Evolutionary conservation across 2,888 invertebrate species (phyloP).

Genomic region (Drosophila kuntzei): DNA sequence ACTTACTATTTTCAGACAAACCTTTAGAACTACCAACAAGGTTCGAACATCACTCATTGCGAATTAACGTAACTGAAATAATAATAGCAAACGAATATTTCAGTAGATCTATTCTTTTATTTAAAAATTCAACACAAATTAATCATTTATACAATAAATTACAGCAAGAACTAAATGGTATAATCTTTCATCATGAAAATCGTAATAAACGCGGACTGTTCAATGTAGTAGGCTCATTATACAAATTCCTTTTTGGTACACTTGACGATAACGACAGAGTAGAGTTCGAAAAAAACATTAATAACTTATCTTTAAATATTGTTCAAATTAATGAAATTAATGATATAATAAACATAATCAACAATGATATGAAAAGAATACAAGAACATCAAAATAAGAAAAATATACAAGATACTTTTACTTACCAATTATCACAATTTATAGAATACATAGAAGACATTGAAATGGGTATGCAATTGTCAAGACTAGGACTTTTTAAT

Average conservation of each 20-base stretch:
- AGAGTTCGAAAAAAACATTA: conserved; percentile 1
- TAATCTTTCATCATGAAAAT: conserved; percentile 1
- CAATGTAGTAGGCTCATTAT: conserved; percentile 2
- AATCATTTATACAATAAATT: conserved; percentile 3
- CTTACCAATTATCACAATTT: not conserved
- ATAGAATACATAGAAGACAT: conserved; percentile 19
- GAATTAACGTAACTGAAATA: conserved; percentile 6
- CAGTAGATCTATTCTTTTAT: not conserved
- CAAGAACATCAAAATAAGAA: not conserved
- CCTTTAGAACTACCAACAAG: no score
- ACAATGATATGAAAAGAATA: not conserved
- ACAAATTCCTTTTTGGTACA: conserved; percentile 2
- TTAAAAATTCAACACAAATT: conserved; percentile 2
- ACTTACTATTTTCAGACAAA: no score
- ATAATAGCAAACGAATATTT: conserved; percentile 6
- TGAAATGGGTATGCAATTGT: conserved; percentile 23
- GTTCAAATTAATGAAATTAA: conserved; percentile 11
- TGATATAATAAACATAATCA: not conserved
- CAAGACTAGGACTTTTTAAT: conserved; percentile 6
- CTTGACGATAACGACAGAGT: conserved; percentile 3
- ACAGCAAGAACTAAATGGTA: conserved; percentile 4
- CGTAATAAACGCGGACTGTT: conserved; percentile 1
- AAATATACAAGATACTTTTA: not conserved
- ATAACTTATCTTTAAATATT: not conserved
- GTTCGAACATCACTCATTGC: no score